Base-by-base conservation (phyloP, 2,888 invertebrate species). In the Cephonodes hylas region DNA sequence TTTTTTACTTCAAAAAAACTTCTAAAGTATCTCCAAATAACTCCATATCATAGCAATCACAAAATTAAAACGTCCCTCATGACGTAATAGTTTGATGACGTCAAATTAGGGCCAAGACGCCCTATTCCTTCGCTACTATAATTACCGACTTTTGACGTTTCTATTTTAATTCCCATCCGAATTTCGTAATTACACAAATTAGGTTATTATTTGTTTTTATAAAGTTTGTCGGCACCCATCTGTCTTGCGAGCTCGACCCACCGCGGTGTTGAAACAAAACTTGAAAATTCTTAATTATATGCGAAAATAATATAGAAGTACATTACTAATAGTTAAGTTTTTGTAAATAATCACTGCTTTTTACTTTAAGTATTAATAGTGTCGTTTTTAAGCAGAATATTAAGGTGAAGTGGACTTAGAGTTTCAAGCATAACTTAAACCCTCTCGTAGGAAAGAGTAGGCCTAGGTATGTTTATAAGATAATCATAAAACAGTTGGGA, bases 91-190 rank as follows among this genome's bases (percentile, higher is more conserved):
- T 31, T 68, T 70, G 70, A 71, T 71, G 45, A 58, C 57, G 65
- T 58, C 23, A 68, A 76, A 76, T 76, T 68, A 64, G 42, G 20
- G 38, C 57, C 61, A 58, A 60, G 59, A 60, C 61, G 66, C 18
- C 15, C 5, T n/a, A n/a, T n/a, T n/a, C n/a, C 18, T 3, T 10
- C 53, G 53, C 53, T 18, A 8, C 53, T 18, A 31, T 53, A 27
- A 76, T 20, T 10, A 60, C 38, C 13, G 15, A 64, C 62, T 61
- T 64, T 66, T 73, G 73, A 71, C 69, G 62, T 70, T 66, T 70
- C 62, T 70, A 71, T 71, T 70, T 73, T 59, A 60, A 66, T 63
- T 65, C 31, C 59, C 60, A 64, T 63, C 66, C 65, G 57, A 44
- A 25, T 27, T 4, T 48, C 31, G 18, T 46, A 59, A 64, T 31